Conservation (phyloP, 35 echinoderm and acorn worm species). For the Amphiura filiformis region DNA sequence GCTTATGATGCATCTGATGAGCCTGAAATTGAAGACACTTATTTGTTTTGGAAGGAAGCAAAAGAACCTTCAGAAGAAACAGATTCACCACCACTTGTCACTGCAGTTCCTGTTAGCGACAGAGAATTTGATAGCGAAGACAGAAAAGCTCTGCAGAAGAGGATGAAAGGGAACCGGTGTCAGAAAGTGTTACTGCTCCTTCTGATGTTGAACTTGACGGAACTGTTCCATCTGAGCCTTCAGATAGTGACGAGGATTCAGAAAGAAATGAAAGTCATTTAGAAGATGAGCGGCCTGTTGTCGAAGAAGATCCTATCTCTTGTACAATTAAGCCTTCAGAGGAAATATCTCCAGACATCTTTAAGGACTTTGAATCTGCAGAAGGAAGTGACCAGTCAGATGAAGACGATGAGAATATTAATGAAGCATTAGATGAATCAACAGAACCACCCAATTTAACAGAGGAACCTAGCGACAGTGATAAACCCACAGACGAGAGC, state of each 20-base stretch:
- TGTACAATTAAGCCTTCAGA: too few relatives aligned
- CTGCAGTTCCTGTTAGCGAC: not conserved
- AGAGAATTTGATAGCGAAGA: not conserved
- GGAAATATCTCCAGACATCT: too few relatives aligned
- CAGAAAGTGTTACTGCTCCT: not conserved
- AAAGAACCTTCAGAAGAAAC: not conserved
- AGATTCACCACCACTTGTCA: not conserved
- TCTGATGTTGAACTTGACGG: not conserved
- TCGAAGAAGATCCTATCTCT: too few relatives aligned
- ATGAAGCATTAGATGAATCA: too few relatives aligned
- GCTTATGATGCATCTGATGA: not conserved
- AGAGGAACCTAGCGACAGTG: too few relatives aligned
- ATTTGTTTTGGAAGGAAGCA: not conserved
- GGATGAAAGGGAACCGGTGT: not conserved
- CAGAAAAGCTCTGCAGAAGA: not conserved
- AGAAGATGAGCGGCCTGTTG: too few relatives aligned
- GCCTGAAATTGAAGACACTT: not conserved
- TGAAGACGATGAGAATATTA: too few relatives aligned
- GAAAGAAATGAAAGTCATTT: too few relatives aligned
- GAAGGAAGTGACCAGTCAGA: too few relatives aligned
- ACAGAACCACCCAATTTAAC: too few relatives aligned
- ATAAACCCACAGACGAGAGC: too few relatives aligned
- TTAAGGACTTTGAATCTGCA: too few relatives aligned
- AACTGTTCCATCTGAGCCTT: not conserved
- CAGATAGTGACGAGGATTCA: not conserved